A percentile compares a stretch with the other conserved stretches of the same genome.
Conservation (phyloP, 2,888 invertebrate species). For the Drosophila hawaiiensis region DNA sequence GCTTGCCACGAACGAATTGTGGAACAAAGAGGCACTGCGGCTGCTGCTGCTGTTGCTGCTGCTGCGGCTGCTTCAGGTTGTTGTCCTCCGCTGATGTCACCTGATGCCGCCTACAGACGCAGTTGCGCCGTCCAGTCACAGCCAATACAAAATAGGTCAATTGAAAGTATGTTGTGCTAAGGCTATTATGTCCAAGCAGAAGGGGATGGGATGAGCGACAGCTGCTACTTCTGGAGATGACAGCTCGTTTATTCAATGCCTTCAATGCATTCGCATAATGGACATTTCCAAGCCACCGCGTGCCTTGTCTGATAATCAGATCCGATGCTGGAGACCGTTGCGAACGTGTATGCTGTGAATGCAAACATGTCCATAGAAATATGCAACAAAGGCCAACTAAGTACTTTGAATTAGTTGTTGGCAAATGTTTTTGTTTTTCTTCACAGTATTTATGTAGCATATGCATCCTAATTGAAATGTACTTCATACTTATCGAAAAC, state of each 20-base stretch:
- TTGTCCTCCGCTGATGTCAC: constrained; percentile 65
- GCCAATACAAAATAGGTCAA: constrained; percentile 61
- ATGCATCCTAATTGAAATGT: neutral
- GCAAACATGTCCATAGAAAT: neutral
- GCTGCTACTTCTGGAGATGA: constrained; percentile 24
- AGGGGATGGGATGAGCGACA: neutral
- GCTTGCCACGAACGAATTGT: constrained; percentile 68
- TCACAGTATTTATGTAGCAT: neutral
- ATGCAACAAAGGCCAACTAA: neutral
- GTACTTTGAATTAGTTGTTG: neutral
- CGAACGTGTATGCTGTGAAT: neutral
- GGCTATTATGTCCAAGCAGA: constrained; percentile 3
- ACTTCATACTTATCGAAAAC: neutral
- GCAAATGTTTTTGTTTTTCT: neutral
- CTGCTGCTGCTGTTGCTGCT: neutral
- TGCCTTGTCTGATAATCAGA: constrained; percentile 13
- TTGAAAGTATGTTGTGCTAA: constrained; percentile 41
- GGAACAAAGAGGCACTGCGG: constrained; percentile 33
- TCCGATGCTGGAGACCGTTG: neutral
- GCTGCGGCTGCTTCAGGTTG: constrained; percentile 59
- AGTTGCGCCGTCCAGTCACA: constrained; percentile 31
- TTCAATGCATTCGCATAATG: constrained; percentile 17
- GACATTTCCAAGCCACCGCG: constrained; percentile 38
- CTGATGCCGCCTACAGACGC: constrained; percentile 32
- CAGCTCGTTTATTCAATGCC: constrained; percentile 25